Percentiles rank a stretch among this genome's conserved stretches.
Evolutionary conservation across 2,888 invertebrate species (phyloP).

Genomic region (Phalera bucephala): DNA sequence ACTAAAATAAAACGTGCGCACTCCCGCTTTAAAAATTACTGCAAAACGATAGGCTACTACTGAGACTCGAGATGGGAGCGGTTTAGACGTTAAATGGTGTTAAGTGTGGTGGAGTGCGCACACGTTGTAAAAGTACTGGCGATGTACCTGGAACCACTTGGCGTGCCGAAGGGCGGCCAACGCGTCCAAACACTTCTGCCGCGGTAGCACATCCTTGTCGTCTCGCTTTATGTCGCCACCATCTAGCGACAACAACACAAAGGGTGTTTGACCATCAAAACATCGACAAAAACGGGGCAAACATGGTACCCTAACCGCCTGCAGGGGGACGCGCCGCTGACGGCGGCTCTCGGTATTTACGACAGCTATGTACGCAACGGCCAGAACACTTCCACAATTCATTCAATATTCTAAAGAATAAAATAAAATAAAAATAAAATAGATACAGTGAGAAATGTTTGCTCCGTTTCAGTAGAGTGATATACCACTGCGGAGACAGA

Average conservation of each 20-base stretch:
- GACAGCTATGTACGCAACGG: not conserved
- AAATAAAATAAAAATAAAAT: slow-evolving; percentile 36
- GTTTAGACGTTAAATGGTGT: not conserved
- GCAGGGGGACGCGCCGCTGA: slow-evolving; percentile 5
- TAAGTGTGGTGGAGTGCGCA: slow-evolving; percentile 57
- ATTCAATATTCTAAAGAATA: slow-evolving; percentile 16
- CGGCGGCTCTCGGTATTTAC: not conserved
- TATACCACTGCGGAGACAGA: slow-evolving; percentile 63
- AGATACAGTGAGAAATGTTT: slow-evolving; percentile 61
- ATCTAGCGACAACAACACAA: slow-evolving; percentile 81
- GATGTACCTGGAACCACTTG: slow-evolving; percentile 99
- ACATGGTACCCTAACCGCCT: slow-evolving; percentile 46
- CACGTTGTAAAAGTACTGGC: slow-evolving; percentile 72
- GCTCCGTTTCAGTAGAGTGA: slow-evolving; percentile 78
- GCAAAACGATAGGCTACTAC: not conserved
- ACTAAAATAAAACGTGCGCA: slow-evolving; percentile 76
- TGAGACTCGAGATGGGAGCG: not conserved
- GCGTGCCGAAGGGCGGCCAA: slow-evolving; percentile 99
- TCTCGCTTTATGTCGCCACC: slow-evolving; percentile 87
- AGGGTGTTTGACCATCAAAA: slow-evolving; percentile 91
- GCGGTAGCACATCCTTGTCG: slow-evolving; percentile 97
- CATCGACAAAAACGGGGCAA: slow-evolving; percentile 78
- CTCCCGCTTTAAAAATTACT: slow-evolving; percentile 44
- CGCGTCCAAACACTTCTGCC: slow-evolving; percentile 99
- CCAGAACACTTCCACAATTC: slow-evolving; percentile 9